These are phyloP conservation scores for Xenus cinereus DNA, from an alignment of 2,113 vertebrate species.

Conservation along the genomic window DNA sequence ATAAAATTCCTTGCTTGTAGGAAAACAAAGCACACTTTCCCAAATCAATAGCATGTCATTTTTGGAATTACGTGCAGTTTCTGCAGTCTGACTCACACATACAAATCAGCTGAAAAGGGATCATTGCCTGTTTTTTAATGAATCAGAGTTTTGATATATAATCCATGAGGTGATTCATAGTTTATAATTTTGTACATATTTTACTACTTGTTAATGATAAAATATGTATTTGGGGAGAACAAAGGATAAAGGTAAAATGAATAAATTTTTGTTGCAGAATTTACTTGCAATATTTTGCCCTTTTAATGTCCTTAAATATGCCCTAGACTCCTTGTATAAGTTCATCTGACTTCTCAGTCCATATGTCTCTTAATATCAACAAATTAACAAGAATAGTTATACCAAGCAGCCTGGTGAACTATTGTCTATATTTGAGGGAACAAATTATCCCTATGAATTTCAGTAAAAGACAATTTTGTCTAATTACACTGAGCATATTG, in stretches of 20 bases:
- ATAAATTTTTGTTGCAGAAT: not conserved
- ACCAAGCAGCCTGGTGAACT: not conserved
- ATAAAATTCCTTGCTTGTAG: not conserved
- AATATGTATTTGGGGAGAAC: not conserved
- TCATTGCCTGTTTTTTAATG: not conserved
- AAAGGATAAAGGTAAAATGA: not conserved
- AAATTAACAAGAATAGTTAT: conserved; percentile 24
- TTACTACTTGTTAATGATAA: not conserved
- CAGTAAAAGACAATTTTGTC: conserved; percentile 48
- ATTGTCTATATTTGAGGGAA: conserved; percentile 25
- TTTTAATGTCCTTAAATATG: not conserved
- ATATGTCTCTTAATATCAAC: conserved; percentile 32
- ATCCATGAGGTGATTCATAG: not conserved
- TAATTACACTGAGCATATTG: conserved; percentile 49
- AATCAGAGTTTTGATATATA: not conserved
- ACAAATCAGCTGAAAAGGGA: not conserved
- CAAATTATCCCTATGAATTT: conserved; percentile 33
- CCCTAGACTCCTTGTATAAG: not conserved
- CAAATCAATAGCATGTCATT: not conserved
- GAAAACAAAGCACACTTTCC: not conserved
- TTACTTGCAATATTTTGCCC: not conserved
- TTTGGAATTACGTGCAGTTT: not conserved
- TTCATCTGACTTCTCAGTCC: not conserved
- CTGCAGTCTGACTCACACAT: not conserved
- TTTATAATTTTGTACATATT: conserved; percentile 7